These are phyloP conservation scores for Pantherophis vulpinus DNA, from an alignment of 2,797 vertebrate species.

Conservation along the genomic window DNA sequence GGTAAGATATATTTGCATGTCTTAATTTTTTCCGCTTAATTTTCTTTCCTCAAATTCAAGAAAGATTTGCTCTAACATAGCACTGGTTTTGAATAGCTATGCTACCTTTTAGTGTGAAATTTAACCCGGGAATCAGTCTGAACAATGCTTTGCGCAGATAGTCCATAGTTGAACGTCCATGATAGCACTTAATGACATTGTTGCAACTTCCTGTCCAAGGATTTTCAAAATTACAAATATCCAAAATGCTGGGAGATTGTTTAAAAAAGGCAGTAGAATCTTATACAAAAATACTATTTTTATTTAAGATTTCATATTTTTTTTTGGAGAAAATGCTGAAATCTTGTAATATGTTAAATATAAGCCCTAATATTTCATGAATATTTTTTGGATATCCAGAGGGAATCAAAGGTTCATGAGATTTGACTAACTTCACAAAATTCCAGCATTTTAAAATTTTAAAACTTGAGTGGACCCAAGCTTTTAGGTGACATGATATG, in stretches of 20 bases:
- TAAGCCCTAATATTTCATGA: not conserved
- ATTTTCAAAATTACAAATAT: not conserved
- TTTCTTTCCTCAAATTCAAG: not conserved
- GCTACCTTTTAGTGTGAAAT: not conserved
- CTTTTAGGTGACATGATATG: not conserved
- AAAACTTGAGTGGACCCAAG: not conserved
- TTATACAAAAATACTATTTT: not conserved
- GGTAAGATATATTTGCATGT: constrained; percentile 68
- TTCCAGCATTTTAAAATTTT: not conserved
- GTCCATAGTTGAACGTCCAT: not conserved
- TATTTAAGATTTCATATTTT: not conserved
- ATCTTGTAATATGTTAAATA: not conserved
- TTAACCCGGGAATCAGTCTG: not conserved
- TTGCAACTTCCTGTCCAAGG: not conserved
- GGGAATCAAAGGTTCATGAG: not conserved
- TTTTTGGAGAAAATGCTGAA: not conserved
- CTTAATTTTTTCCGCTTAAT: not conserved
- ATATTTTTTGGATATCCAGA: not conserved
- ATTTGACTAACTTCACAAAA: not conserved
- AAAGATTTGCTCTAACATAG: not conserved
- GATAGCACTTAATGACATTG: not conserved
- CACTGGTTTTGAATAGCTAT: not conserved
- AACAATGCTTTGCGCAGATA: not conserved
- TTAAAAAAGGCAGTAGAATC: not conserved
- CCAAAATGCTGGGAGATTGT: not conserved